Base-by-base conservation (phyloP, 2,797 vertebrate species). In the Strix occidentalis region DNA sequence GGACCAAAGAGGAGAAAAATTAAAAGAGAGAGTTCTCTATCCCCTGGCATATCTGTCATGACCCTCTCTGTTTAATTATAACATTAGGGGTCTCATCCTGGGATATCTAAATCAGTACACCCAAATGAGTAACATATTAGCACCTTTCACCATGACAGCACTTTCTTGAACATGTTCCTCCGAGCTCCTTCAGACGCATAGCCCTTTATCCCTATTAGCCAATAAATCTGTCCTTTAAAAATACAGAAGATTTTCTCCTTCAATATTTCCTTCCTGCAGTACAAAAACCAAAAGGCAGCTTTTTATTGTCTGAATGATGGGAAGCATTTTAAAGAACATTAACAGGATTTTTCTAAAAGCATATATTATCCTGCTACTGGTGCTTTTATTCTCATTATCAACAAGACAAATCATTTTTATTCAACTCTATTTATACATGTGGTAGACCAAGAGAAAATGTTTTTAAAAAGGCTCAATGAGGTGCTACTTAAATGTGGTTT, bases 401-500 rank as follows among this genome's bases (percentile, higher is more conserved):
- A 84, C 48, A 61, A 83, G 84, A 89, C 57, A 96, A 94, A 94
- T 95, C 68, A 94, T 95, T 95, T 95, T 94, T 93, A 92, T 94
- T 95, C 41, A 74, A 66, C 33, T 89, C 37, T 93, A 87, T 96
- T 95, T 92, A 89, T 86, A 96, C 79, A 87, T 88, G 78, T 56
- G 81, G 84, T 92, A 95, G 65, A 95, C 93, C 84, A 93, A 94
- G 86, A 89, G 56, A 93, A 96, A 94, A 90, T 96, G 69, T 97
- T 96, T 97, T 90, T 72, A 5, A 88, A 97, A 95, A 89, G 65
- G 50, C 86, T 96, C 86, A 93, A 70, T 92, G 91, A 95, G 69
- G 81, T 97, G 91, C 92, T 96, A 95, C 39, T 85, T 95, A 89
- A 88, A 90, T 95, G 87, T 78, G 78, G 95, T 92, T 96, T 96